Evolutionary conservation across 2,113 vertebrate genomes (phyloP).

Genomic region (Tetraodon nigroviridis): DNA sequence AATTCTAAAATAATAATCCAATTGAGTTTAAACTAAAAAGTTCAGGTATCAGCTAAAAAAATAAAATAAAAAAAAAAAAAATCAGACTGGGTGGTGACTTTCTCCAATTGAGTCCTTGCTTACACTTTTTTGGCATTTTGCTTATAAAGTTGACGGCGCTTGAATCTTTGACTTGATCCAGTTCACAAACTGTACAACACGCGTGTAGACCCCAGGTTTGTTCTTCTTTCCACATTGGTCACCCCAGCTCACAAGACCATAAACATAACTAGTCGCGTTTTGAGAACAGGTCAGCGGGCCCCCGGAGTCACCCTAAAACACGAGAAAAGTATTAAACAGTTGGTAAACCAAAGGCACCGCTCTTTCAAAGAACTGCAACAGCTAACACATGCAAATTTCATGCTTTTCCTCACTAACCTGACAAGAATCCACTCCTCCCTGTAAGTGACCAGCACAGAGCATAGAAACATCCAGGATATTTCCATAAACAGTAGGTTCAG

Average conservation of each 20-base stretch:
- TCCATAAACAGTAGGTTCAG: constrained; percentile 66
- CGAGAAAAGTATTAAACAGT: background rate
- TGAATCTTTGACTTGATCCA: constrained; percentile 81
- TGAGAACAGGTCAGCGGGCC: constrained; percentile 84
- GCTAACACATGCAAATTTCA: background rate
- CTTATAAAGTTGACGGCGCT: constrained; percentile 6
- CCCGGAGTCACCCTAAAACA: constrained; percentile 89
- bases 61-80: background rate
- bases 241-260: constrained; percentile 95
- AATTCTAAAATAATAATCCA: background rate
- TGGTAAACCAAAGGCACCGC: background rate
- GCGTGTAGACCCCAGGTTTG: constrained; percentile 89
- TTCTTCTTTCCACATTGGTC: constrained; percentile 79
- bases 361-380: background rate
- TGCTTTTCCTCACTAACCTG: constrained; percentile 74
- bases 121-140: background rate
- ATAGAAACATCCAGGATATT: constrained; percentile 74
- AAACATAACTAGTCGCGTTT: constrained; percentile 66
- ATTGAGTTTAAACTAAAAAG: background rate
- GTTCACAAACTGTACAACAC: constrained; percentile 73
- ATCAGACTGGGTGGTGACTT: background rate
- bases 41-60: background rate
- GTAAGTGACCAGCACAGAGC: constrained; percentile 88
- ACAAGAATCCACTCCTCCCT: constrained; percentile 82
- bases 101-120: background rate